phyloP scores from a whole-genome alignment of 2,797 vertebrate species.

The Numenius phaeopus region DNA sequence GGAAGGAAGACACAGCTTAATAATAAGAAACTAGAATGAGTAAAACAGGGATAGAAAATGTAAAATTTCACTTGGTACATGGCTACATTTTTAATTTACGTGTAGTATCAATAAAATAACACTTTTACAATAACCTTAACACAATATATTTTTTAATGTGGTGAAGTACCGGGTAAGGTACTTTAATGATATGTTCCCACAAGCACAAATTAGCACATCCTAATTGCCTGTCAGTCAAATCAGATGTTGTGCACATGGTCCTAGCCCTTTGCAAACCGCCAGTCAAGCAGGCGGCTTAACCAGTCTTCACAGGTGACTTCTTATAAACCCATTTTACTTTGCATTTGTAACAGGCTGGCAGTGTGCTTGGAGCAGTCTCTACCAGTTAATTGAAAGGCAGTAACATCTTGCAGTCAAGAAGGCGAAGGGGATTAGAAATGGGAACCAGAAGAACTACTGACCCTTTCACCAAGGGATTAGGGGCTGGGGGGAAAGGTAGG shows the following conservation, averaged over 20 bases:
- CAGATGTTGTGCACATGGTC: rapidly evolving
- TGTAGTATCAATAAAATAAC: not conserved
- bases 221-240: not conserved
- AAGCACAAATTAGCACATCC: not conserved
- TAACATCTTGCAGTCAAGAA: not conserved
- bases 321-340: not conserved
- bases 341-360: not conserved
- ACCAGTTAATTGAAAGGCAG: not conserved
- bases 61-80: not conserved
- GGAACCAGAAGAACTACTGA: not conserved
- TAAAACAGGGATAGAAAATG: not conserved
- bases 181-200: not conserved
- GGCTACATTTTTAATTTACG: not conserved
- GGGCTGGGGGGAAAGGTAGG: not conserved
- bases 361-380: not conserved
- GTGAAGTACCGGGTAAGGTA: not conserved
- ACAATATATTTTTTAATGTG: not conserved
- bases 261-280: not conserved
- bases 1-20: not conserved
- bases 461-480: not conserved
- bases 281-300: not conserved
- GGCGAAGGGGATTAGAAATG: not conserved
- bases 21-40: not conserved
- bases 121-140: not conserved
- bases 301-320: not conserved